Conservation (phyloP, 2,888 invertebrate species). For the Oligia fasciuncula region DNA sequence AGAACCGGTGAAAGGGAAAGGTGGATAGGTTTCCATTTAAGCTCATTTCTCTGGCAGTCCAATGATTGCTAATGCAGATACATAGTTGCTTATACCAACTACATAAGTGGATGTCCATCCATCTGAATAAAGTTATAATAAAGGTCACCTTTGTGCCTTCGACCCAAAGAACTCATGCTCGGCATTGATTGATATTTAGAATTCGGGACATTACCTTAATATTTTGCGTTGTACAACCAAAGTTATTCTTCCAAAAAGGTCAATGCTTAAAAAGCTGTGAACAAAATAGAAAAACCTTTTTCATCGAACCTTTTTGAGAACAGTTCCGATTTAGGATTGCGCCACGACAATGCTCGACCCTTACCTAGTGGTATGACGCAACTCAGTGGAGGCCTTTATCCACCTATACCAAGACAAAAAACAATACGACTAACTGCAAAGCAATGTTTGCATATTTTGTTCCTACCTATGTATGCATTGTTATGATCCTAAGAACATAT, state of each 20-base stretch:
- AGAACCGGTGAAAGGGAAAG: slow-evolving; percentile 43
- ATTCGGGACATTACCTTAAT: not conserved
- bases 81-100: slow-evolving; percentile 11
- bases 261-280: slow-evolving; percentile 4
- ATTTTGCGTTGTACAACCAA: not conserved
- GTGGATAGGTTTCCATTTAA: slow-evolving; percentile 20
- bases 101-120: not conserved
- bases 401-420: slow-evolving; percentile 19
- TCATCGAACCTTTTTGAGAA: slow-evolving; percentile 26
- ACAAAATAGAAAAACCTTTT: slow-evolving; percentile 34
- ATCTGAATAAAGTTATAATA: not conserved
- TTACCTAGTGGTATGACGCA: slow-evolving; percentile 58
- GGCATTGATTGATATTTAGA: not conserved
- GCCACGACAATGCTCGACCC: slow-evolving; percentile 51
- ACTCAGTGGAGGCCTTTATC: slow-evolving; percentile 32
- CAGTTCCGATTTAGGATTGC: slow-evolving; percentile 37
- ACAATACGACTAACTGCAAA: slow-evolving; percentile 26
- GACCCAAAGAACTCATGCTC: not conserved
- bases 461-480: not conserved
- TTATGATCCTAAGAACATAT: not conserved
- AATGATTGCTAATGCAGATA: slow-evolving; percentile 15
- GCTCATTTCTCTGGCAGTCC: slow-evolving; percentile 15
- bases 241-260: slow-evolving; percentile 13
- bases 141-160: slow-evolving; percentile 14
- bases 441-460: not conserved